Base-by-base conservation (phyloP, 2,888 invertebrate species). In the Dastarcus helophoroides region DNA sequence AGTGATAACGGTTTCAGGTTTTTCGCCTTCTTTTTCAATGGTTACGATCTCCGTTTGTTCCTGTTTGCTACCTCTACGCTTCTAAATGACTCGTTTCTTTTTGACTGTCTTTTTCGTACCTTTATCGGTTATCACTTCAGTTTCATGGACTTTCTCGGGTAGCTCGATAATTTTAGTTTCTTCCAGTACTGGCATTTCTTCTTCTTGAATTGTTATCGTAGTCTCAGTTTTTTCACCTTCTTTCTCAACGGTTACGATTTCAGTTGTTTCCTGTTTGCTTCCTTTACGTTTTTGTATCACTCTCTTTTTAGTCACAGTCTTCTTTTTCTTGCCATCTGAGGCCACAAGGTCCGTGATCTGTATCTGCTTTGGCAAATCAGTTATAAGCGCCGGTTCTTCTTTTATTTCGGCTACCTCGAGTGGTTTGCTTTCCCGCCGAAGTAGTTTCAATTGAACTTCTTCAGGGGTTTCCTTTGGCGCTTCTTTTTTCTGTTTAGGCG, bases 371-470 rank as follows among this genome's bases (percentile, higher is more conserved):
- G 50, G 43, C 0, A 45, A 41, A 26, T 43, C 46, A 71, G 61
- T 36, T 67, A 64, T 57, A 79, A 75, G 47, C 79, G n/a, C n/a
- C n/a, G n/a, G n/a, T n/a, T n/a, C n/a, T n/a, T n/a, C 70, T 7
- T 70, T 80, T 73, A 73, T 73, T n/a, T 71, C 68, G 38, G 45
- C 11, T 30, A 37, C 35, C 38, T 44, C 47, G 32, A 40, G 41
- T 27, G 41, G 37, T 36, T 14, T 19, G 73, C 40, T 63, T 61
- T 34, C 59, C 59, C 51, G 35, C 46, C 56, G 48, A 34, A 53
- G 51, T 4, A 54, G 53, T 6, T n/a, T n/a, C n/a, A n/a, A n/a
- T n/a, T n/a, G n/a, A n/a, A n/a, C n/a, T n/a, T n/a, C n/a, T n/a
- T n/a, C n/a, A n/a, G n/a, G n/a, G n/a, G n/a, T n/a, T n/a, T n/a